phyloP scores from a whole-genome alignment of 2,113 vertebrate genomes.

The Hystrix brachyura region DNA sequence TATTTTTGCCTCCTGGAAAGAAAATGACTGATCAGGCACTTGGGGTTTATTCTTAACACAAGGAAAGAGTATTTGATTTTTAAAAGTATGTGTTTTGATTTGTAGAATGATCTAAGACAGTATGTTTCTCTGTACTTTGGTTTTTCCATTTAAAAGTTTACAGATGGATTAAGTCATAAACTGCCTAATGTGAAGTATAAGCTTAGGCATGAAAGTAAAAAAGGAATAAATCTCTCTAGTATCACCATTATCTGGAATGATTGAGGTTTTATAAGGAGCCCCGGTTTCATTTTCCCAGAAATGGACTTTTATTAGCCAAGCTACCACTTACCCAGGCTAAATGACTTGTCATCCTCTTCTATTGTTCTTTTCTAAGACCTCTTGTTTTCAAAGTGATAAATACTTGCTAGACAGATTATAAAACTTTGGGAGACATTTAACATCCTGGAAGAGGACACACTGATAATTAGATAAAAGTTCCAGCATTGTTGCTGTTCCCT shows the following conservation, averaged over 20 bases:
- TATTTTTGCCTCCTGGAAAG: not conserved
- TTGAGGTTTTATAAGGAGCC: not conserved
- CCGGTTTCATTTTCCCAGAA: not conserved
- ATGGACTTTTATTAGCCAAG: not conserved
- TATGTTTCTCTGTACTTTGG: not conserved
- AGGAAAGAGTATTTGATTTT: slow-evolving; percentile 35
- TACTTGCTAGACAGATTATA: not conserved
- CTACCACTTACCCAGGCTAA: not conserved
- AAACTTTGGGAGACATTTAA: not conserved
- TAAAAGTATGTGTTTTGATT: slow-evolving; percentile 19
- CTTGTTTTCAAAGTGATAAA: slow-evolving; percentile 15
- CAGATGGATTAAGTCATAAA: slow-evolving; percentile 14
- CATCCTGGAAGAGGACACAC: not conserved
- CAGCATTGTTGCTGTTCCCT: not conserved
- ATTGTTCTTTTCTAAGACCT: not conserved
- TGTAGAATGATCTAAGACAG: not conserved
- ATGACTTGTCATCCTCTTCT: not conserved
- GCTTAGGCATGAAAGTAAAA: not conserved
- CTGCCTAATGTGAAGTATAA: not conserved
- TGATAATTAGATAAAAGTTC: not conserved
- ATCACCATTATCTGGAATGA: not conserved
- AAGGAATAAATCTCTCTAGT: not conserved
- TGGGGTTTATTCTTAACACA: slow-evolving; percentile 39
- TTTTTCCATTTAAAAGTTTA: slow-evolving; percentile 43
- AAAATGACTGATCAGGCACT: not conserved